Percentiles rank a stretch among this genome's conserved stretches.
Conservation (phyloP, 2,113 vertebrate genomes). For the Murina feae region DNA sequence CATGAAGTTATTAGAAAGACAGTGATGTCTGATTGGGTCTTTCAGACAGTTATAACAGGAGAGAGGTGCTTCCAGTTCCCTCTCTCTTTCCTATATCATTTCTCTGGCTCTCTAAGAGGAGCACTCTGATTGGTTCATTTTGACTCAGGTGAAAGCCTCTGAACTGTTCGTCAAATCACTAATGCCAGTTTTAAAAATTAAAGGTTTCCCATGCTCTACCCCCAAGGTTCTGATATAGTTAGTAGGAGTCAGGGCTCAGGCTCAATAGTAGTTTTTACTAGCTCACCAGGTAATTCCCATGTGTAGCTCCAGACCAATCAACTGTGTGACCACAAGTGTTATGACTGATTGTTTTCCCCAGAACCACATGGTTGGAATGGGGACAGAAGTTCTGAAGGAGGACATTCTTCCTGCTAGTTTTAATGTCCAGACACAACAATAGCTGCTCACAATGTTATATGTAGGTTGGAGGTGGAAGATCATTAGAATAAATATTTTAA, state of each 20-base stretch:
- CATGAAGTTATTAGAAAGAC: not conserved
- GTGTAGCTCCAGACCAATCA: not conserved
- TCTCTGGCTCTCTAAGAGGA: not conserved
- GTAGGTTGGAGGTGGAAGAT: not conserved
- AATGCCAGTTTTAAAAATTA: not conserved
- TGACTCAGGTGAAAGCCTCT: not conserved
- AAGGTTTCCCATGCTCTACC: not conserved
- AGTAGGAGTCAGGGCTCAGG: not conserved
- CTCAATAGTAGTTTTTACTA: not conserved
- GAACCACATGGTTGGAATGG: not conserved
- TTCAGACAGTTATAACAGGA: not conserved
- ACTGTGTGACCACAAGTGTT: not conserved
- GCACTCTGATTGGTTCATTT: not conserved
- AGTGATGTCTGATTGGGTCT: not conserved
- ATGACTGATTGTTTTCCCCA: not conserved
- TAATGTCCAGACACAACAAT: not conserved
- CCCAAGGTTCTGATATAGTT: not conserved
- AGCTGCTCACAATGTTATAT: not conserved
- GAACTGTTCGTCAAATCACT: not conserved
- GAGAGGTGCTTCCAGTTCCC: not conserved
- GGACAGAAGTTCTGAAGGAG: not conserved
- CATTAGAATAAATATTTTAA: conserved; percentile 6
- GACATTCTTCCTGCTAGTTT: not conserved
- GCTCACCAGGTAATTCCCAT: not conserved
- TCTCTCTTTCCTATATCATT: not conserved